Evolutionary conservation across 1,140 invertebrate species (phyloP).

Genomic region (Bombus superbus): DNA sequence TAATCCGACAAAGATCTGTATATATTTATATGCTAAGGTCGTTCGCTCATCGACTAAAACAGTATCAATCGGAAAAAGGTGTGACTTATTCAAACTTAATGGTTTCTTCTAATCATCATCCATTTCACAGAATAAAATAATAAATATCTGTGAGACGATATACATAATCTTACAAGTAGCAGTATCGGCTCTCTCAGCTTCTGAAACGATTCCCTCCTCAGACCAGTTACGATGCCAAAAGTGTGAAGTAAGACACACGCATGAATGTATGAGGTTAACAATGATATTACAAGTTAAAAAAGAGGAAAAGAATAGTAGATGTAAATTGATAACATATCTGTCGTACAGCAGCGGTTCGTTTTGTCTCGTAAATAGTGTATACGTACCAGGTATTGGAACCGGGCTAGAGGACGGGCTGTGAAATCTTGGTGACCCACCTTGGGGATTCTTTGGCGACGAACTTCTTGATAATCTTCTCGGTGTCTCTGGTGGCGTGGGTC

Average conservation of each 20-base stretch:
- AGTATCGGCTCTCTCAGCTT: conserved; percentile 60
- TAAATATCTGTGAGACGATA: conserved; percentile 9
- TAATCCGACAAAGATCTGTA: conserved; percentile 52
- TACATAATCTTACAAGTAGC: conserved; percentile 54
- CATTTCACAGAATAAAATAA: background rate
- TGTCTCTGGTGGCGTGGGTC: conserved; percentile 88
- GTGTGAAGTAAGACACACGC: conserved; percentile 53
- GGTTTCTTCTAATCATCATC: conserved; percentile 34
- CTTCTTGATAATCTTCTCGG: conserved; percentile 86
- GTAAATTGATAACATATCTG: conserved; percentile 12
- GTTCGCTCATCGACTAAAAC: background rate
- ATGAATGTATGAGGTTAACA: conserved; percentile 50
- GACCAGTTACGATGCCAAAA: conserved; percentile 57
- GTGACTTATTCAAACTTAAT: conserved; percentile 41
- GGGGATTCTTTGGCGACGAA: conserved; percentile 85
- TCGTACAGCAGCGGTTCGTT: conserved; percentile 1
- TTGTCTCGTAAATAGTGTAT: conserved; percentile 19
- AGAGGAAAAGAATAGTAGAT: background rate
- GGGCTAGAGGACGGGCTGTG: conserved; percentile 85
- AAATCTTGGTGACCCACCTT: conserved; percentile 82
- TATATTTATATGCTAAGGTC: conserved; percentile 38
- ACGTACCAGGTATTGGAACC: conserved; percentile 84
- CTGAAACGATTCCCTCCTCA: conserved; percentile 63
- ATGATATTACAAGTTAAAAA: background rate
- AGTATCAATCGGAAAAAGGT: conserved; percentile 3